These are phyloP conservation scores for Mesocricetus auratus DNA, from an alignment of 2,113 vertebrate species.

Conservation along the genomic window DNA sequence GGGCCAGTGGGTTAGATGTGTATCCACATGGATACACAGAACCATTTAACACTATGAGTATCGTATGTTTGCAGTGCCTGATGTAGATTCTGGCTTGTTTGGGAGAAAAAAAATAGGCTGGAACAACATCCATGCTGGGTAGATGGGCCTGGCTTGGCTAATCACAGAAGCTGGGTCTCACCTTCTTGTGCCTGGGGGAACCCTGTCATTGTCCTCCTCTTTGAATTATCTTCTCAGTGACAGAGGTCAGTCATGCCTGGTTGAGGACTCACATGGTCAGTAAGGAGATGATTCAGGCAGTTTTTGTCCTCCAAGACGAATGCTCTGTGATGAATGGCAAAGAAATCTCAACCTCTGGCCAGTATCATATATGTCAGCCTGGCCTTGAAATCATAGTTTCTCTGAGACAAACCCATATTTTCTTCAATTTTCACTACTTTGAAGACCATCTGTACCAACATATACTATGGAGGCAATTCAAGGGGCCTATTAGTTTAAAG, in stretches of 20 bases:
- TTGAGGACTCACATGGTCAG: neutral
- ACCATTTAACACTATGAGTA: neutral
- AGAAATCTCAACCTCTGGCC: neutral
- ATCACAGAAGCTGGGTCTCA: neutral
- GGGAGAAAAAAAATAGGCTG: accelerated
- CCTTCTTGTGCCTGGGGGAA: neutral
- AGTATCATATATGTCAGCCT: neutral
- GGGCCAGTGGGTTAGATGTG: neutral
- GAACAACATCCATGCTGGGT: neutral
- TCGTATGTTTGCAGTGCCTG: neutral
- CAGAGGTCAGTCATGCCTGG: neutral
- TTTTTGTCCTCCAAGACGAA: neutral
- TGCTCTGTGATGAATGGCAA: neutral
- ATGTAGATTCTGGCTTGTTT: neutral
- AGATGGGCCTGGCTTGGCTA: neutral
- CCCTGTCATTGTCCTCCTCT: neutral
- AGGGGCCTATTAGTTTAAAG: constrained; percentile 49
- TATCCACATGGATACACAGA: neutral
- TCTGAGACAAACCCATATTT: neutral
- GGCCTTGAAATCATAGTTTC: neutral
- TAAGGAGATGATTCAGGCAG: neutral
- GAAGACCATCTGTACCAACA: neutral
- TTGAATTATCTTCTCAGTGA: neutral
- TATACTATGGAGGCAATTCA: constrained; percentile 49
- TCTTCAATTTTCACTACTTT: constrained; percentile 44